Conservation (phyloP, 2,113 vertebrate species). For the Corvus cornix region DNA sequence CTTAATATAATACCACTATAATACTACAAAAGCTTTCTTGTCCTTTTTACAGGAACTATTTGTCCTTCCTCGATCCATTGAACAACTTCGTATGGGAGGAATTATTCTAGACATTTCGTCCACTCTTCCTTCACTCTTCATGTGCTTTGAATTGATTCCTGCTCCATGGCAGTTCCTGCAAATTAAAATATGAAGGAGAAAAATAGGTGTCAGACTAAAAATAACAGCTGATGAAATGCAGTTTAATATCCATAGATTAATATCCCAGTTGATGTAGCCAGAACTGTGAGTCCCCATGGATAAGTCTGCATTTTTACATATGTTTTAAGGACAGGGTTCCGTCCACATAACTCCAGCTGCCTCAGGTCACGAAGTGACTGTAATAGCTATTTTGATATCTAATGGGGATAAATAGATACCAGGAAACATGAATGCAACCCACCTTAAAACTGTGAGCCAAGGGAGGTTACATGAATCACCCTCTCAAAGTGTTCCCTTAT, state of each 20-base stretch:
- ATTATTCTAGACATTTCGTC: not conserved
- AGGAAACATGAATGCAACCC: not conserved
- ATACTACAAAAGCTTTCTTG: not conserved
- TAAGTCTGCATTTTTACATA: not conserved
- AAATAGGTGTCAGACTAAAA: not conserved
- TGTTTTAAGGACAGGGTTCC: not conserved
- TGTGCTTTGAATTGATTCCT: not conserved
- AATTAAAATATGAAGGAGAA: slow-evolving; percentile 12
- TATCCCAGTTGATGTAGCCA: not conserved
- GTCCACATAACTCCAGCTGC: not conserved
- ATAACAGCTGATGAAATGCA: not conserved
- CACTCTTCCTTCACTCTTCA: not conserved
- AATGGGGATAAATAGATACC: not conserved
- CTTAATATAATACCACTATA: not conserved
- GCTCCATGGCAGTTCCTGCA: not conserved
- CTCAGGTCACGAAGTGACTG: not conserved
- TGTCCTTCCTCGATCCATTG: not conserved
- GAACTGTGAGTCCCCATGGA: not conserved
- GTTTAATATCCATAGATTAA: not conserved
- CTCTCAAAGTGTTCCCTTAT: not conserved
- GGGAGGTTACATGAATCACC: not conserved
- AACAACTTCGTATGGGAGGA: not conserved
- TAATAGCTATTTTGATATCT: not conserved
- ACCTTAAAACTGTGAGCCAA: not conserved
- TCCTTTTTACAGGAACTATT: not conserved